Base-by-base conservation (phyloP, 2,113 vertebrate species). In the Guaruba guarouba region DNA sequence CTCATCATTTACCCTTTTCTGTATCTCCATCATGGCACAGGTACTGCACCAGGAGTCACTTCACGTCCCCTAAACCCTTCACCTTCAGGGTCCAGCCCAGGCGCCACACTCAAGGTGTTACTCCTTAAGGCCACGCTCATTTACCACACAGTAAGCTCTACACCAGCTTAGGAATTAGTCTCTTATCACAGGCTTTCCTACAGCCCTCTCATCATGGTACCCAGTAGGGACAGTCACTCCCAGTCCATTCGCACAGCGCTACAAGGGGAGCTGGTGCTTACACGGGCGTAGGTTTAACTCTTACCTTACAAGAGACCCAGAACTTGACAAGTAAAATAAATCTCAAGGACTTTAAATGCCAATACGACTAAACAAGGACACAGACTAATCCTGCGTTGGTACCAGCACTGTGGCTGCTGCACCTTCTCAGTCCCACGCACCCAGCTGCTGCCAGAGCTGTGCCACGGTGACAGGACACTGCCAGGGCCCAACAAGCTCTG, bases 51-150 rank as follows among this genome's bases (percentile, higher is more conserved):
- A 29, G 31, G 12, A 44, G 46, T 27, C 10, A 28, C 55, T 67
- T 31, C 55, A 15, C 28, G 51, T 11, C 33, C 55, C 48, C n/a
- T 3, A 17, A 46, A 10, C 11, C 1, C 9, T 41, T 1, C 35
- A 39, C 39, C 35, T 0, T n/a, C 18, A 29, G 41, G 31, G 43
- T 27, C 43, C 73, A 44, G 63, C 41, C 46, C 0, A 9, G 57
- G 25, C 33, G 35, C 54, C 37, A n/a, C 31, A 4, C n/a, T 44
- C 63, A 17, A 6, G 55, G 23, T 23, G 28, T 24, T n/a, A 19
- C 54, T 49, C 28, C 10, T 4, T 27, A 79, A 16, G 31, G 69
- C 33, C 61, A 49, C 5, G 0, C n/a, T 52, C 31, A 13, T 5
- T 35, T 44, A 46, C 19, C 2, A 3, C 23, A 24, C 2, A 27